Evolutionary conservation across 2,888 invertebrate species (phyloP), one percentile per base, ranked within the genome.

Genomic region (Pantelozetes paolii): DNA sequence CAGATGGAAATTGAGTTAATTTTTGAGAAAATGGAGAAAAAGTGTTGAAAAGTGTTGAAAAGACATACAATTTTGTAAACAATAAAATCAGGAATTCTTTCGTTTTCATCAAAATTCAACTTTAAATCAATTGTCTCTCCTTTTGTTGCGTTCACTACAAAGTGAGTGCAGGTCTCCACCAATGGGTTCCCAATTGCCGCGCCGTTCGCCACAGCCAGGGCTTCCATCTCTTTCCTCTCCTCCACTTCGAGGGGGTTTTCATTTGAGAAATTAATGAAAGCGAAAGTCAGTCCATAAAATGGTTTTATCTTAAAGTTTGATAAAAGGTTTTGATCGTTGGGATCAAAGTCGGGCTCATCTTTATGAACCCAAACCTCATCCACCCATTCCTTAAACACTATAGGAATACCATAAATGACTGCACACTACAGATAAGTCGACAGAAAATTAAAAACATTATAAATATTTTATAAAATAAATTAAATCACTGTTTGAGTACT

Each of bases 231-330:
- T 75, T 95, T 86, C 78, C 94, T 88, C 81, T 94, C 93, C 76
- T 89, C 89, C 94, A 96, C 95, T 82, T 95, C 94, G 80, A 88
- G 88, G 81, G 90, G 89, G 83, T 96, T 96, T 79, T 94, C 93
- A 76, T 89, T 88, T 2, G 91, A 88, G 84, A 96, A 96, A 8
- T 95, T 95, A 80, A 90, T 86, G 83, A 96, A 94, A 82, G 91
- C 90, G 69, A 96, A 89, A 80, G 88, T 87, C 74, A 91, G 89
- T 36, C 92, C 92, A 82, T 90, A 89, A 82, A 96, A 95, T 74
- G 92, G 92, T 83, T 90, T 91, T 78, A 95, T 82, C 81, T 89
- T 90, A 84, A 90, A 89, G 78, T 87, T 85, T 79, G 57, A 69
- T 15, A 75, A 62, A 32, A 76, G 54, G 26, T 64, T 75, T 50